Conservation (phyloP, 2,888 invertebrate species). For the Lamellibrachia satsuma region DNA sequence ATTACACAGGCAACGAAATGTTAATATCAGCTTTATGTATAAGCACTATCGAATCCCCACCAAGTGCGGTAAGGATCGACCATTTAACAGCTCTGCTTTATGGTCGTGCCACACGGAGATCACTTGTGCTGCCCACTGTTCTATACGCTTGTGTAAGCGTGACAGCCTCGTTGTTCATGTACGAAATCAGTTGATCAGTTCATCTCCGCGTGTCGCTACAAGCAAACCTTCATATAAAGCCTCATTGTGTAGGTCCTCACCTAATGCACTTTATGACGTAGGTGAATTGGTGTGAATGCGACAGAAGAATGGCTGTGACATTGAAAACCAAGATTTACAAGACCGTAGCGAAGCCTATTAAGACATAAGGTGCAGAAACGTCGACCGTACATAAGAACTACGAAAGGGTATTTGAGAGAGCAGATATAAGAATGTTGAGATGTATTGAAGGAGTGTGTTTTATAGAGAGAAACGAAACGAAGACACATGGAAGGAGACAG, state of each 20-base stretch:
- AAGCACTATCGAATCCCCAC: neutral
- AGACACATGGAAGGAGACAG: too few relatives aligned
- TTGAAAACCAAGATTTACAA: neutral
- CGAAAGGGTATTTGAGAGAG: too few relatives aligned
- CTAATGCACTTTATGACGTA: neutral
- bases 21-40: neutral
- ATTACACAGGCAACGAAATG: neutral
- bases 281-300: neutral
- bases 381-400: too few relatives aligned
- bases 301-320: neutral
- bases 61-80: neutral
- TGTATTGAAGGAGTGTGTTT: too few relatives aligned
- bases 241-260: neutral
- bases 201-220: neutral
- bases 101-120: neutral
- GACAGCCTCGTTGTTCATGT: neutral
- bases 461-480: too few relatives aligned
- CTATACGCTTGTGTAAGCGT: neutral
- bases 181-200: neutral
- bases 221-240: neutral
- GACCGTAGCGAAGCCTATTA: too few relatives aligned
- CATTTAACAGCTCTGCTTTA: neutral
- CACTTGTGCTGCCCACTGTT: neutral
- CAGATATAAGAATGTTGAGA: too few relatives aligned
- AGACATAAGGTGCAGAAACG: too few relatives aligned